Conservation (phyloP, 92 coral and sea anemone species). For the Paramuricea clavata region DNA sequence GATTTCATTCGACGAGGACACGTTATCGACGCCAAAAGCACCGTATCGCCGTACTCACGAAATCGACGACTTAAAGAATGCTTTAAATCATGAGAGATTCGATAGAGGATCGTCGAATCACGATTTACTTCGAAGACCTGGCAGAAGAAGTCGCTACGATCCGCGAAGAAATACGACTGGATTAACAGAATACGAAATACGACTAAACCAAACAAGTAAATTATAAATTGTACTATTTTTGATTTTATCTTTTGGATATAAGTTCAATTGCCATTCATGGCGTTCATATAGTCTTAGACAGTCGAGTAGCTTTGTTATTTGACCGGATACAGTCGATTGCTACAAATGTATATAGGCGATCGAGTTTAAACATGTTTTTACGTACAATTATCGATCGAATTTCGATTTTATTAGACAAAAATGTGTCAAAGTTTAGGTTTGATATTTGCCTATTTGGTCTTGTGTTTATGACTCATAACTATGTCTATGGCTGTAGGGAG, state of each 20-base stretch:
- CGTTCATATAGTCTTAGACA: neutral
- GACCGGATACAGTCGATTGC: neutral
- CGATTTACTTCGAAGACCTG: neutral
- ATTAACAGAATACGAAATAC: slow-evolving; percentile 31
- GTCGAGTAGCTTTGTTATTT: neutral
- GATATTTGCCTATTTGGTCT: slow-evolving; percentile 9
- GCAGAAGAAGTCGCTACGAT: slow-evolving; percentile 36
- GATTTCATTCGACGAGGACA: neutral
- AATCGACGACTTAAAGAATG: slow-evolving; percentile 2
- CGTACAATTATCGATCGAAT: neutral
- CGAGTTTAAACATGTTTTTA: neutral
- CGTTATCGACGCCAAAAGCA: slow-evolving; percentile 1
- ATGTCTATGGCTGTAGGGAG: neutral
- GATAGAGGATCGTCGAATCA: slow-evolving; percentile 3
- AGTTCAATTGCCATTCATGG: neutral
- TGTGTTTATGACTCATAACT: neutral
- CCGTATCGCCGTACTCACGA: neutral
- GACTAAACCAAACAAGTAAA: slow-evolving; percentile 36
- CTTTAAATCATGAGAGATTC: slow-evolving; percentile 7
- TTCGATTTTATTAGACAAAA: neutral
- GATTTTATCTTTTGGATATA: neutral
- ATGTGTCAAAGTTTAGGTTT: neutral
- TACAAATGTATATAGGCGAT: neutral
- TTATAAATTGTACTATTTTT: neutral
- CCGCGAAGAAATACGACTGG: slow-evolving; percentile 45